phyloP scores from a whole-genome alignment of 2,888 invertebrate species.

The Microctonus brassicae region DNA sequence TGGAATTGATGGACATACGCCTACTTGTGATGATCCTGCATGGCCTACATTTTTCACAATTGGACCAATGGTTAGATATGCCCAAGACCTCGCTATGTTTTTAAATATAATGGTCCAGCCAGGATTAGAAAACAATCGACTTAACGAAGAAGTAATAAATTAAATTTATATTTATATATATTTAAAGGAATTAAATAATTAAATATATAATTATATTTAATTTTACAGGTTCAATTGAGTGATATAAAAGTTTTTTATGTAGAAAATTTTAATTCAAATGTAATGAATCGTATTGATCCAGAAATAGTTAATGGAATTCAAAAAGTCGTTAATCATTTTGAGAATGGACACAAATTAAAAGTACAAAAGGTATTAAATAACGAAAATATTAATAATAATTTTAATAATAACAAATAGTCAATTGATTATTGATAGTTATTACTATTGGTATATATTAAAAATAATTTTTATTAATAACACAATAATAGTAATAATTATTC shows the following conservation, averaged over 20 bases:
- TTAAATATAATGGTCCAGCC: conserved; percentile 78
- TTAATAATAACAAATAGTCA: too few relatives aligned
- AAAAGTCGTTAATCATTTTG: conserved; percentile 73
- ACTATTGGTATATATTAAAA: too few relatives aligned
- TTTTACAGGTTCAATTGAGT: conserved; percentile 73
- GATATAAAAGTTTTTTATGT: conserved; percentile 84
- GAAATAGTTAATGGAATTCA: conserved; percentile 75
- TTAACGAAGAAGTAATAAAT: conserved; percentile 71
- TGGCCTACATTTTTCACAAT: conserved; percentile 82
- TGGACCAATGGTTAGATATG: conserved; percentile 90
- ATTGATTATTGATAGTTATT: too few relatives aligned
- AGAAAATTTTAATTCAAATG: conserved; percentile 79
- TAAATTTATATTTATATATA: conserved; percentile 21
- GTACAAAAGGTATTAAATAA: conserved; percentile 72
- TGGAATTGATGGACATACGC: conserved; percentile 79
- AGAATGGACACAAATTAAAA: conserved; percentile 72
- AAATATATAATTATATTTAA: too few relatives aligned
- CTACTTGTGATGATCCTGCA: conserved; percentile 74
- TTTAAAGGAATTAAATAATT: too few relatives aligned
- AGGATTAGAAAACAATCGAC: conserved; percentile 68
- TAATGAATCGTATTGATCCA: conserved; percentile 74
- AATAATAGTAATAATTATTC: too few relatives aligned
- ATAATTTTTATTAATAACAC: too few relatives aligned
- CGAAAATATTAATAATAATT: neutral
- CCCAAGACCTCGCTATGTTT: conserved; percentile 84